Evolutionary conservation across 2,113 vertebrate species (phyloP), one percentile per base, ranked within the genome.

Genomic region (Scolopax mira): DNA sequence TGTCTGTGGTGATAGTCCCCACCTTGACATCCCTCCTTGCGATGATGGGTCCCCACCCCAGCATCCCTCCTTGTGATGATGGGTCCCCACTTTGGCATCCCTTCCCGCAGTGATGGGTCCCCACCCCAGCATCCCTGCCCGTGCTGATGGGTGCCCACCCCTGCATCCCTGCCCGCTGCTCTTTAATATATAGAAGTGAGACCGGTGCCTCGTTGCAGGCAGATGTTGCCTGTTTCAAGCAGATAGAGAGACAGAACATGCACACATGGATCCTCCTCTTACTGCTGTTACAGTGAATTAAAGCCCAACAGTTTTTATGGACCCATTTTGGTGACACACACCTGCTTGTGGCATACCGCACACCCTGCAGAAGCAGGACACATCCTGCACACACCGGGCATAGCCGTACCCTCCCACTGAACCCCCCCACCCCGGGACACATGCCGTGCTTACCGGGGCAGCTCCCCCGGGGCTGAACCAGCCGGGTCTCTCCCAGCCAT

Each of bases 401-500:
- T 5, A 12, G 57, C 42, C 1, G 24, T 16, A 13, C 13, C 60
- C 66, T 28, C 18, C 11, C 7, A 37, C 41, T 57, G 57, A 60
- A 25, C 3, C 3, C 5, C 39, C 33, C 61, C 39, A 31, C 61
- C 46, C 39, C 17, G 0, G 18, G 31, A 10, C 0, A 0, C 0
- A 0, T 4, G n/a, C 7, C 4, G 3, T 21, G 89, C 98, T 98
- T 95, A 99, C 99, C 19, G 98, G 98, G 60, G 98, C 99, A 3
- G 98, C 46, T 9, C 98, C 98, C 3, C 89, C 30, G 4, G 94
- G 98, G 82, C 85, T 98, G 95, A 99, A 99, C 99, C 99, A 99
- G 65, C 99, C 99, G 0, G 99, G 99, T 85, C 99, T 98, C 96
- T 99, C 99, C 99, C 99, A 99, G 75, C 99, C 99, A 0, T 99